Conservation (phyloP, 2,888 invertebrate species). For the Pediacus dermestoides region DNA sequence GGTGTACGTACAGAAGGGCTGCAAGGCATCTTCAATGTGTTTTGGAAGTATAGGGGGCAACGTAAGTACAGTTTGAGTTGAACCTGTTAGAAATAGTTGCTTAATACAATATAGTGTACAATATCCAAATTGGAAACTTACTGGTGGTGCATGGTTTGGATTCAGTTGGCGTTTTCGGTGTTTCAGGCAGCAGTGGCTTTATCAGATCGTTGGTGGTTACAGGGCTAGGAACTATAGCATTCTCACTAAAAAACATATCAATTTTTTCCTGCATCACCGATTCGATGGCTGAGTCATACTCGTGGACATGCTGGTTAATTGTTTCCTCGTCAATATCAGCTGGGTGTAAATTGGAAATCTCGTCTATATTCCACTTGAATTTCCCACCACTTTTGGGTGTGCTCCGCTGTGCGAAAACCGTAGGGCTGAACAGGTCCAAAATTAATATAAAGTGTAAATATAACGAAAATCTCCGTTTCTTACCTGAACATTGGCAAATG, state of each 20-base stretch:
- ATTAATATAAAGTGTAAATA: conserved; percentile 3
- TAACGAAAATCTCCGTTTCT: conserved; percentile 20
- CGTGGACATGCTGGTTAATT: conserved; percentile 59
- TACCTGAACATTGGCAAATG: conserved; percentile 70
- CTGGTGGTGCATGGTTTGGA: conserved; percentile 22
- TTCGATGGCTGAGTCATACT: conserved; percentile 63
- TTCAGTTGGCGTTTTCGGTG: not conserved
- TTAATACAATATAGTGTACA: not conserved
- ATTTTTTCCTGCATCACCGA: conserved; percentile 65
- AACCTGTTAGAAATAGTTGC: conserved; percentile 49
- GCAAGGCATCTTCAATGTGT: conserved; percentile 59
- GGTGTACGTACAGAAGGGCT: conserved; percentile 60
- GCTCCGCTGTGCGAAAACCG: conserved; percentile 44
- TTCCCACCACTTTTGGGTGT: conserved; percentile 49
- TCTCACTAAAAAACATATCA: conserved; percentile 51
- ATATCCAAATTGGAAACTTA: conserved; percentile 10
- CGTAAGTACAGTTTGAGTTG: conserved; percentile 63
- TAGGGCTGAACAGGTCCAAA: conserved; percentile 45
- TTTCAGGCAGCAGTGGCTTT: not conserved
- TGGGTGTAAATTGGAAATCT: conserved; percentile 64
- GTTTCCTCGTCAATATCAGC: conserved; percentile 65
- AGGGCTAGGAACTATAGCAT: conserved; percentile 48
- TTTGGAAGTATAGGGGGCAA: conserved; percentile 61
- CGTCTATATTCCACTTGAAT: conserved; percentile 69
- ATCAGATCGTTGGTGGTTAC: conserved; percentile 23